phyloP scores from a whole-genome alignment of 2,113 vertebrate species.

The Eolophus roseicapilla region DNA sequence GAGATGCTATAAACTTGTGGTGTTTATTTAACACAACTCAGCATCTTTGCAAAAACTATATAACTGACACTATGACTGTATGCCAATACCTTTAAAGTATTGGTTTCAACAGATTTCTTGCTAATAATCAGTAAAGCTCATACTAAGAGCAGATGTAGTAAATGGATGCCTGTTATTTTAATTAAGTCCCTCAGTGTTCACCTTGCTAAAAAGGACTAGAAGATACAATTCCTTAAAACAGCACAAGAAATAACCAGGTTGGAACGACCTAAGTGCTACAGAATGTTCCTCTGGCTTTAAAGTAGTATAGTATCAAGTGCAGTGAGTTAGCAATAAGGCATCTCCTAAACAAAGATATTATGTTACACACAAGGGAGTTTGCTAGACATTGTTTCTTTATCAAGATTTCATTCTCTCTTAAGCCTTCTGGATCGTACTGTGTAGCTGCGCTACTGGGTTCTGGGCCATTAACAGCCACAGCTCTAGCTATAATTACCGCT shows the following conservation, averaged over 20 bases:
- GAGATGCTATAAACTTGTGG: background rate
- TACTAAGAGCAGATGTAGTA: background rate
- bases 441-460: background rate
- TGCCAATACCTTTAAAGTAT: background rate
- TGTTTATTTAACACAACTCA: background rate
- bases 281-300: background rate
- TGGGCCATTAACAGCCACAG: background rate
- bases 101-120: background rate
- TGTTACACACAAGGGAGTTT: background rate
- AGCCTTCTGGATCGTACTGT: background rate
- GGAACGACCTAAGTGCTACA: background rate
- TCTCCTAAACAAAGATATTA: background rate
- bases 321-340: background rate
- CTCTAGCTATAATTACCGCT: constrained; percentile 27
- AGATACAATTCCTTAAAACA: background rate
- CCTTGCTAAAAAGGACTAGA: background rate
- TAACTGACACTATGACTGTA: background rate
- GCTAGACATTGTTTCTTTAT: background rate
- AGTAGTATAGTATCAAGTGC: background rate
- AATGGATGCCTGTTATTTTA: background rate
- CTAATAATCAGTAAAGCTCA: background rate
- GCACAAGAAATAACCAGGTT: background rate
- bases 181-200: background rate
- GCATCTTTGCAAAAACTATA: background rate
- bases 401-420: background rate